Evolutionary conservation across 64 coral and sea anemone genomes (phyloP), one percentile per base, ranked within the genome.

Genomic region (Exaiptasia diaphana): DNA sequence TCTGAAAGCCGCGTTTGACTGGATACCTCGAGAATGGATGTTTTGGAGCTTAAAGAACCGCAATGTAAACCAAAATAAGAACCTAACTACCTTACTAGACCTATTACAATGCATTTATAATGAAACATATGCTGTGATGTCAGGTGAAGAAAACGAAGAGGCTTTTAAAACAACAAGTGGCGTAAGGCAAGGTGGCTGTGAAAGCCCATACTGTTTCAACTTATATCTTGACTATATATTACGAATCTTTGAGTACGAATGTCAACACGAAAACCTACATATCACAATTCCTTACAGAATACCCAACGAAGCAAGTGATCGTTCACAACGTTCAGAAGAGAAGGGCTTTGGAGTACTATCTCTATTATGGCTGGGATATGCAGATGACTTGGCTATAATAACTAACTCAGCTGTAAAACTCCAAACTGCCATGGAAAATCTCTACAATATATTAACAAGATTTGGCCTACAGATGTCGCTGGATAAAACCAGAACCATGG

Each of bases 1-100:
- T 41, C 20, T 74, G 20, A 74, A 20, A 27, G 38, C 70, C 5
- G 70, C 70, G 18, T 74, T 74, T 40, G 70, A 74, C 41, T 46
- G 46, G 21, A 31, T 74, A 26, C 3, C 20, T 11, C 18, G 39
- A 44, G 38, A 43, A 27, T 74, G 2, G 70, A 18, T 74, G 18
- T 74, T 74, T 54, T n/a, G 24, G 17, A 54, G 52, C 52, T 0
- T 54, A 23, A 54, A 54, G 17, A 54, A 54, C 17, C 24, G 52
- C 24, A 54, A 54, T 54, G 52, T 54, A 23, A 54, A 23, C 24
- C 18, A 54, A 15, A 54, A 54, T 23, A 54, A 54, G 52, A 54
- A 54, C 1, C 0, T 54, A 54, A 54, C 1, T n/a, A 23, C 24
- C 17, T 2, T 54, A 54, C 52, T 54, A 4, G 24, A 23, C 15